Percentiles rank a stretch among this genome's conserved stretches.
These are phyloP conservation scores for Speoplatyrhinus poulsoni DNA, from an alignment of 2,113 vertebrate genomes.

Conservation along the genomic window DNA sequence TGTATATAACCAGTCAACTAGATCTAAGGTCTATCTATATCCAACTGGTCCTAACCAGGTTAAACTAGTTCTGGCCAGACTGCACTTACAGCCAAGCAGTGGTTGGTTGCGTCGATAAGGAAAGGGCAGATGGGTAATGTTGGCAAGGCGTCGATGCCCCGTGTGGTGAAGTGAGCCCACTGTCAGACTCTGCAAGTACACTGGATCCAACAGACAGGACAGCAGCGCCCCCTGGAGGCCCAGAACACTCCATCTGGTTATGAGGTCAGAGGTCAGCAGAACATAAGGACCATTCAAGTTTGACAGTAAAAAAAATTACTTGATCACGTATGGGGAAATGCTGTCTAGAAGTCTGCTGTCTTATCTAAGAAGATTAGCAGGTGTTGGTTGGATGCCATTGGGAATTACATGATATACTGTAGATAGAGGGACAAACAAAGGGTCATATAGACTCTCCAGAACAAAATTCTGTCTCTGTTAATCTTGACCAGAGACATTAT, in stretches of 20 bases:
- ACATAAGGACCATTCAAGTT: too few relatives aligned
- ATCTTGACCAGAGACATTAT: too few relatives aligned
- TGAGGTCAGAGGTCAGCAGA: background rate
- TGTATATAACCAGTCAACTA: too few relatives aligned
- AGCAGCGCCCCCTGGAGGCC: slow-evolving; percentile 93
- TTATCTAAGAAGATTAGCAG: too few relatives aligned
- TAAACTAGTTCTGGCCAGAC: background rate
- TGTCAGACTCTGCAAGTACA: slow-evolving; percentile 90
- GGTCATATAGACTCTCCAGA: background rate
- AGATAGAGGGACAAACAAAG: background rate
- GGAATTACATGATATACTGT: background rate
- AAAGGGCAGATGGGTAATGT: slow-evolving; percentile 79
- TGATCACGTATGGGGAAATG: too few relatives aligned
- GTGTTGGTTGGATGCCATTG: background rate
- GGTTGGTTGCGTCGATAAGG: slow-evolving; percentile 85
- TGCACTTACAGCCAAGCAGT: slow-evolving; percentile 87
- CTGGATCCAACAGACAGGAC: slow-evolving; percentile 89
- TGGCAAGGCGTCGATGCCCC: slow-evolving; percentile 85
- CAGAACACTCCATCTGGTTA: slow-evolving; percentile 87
- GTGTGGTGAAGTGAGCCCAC: slow-evolving; percentile 90
- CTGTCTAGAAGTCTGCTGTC: background rate
- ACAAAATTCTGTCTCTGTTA: background rate
- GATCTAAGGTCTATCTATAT: too few relatives aligned
- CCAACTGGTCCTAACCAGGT: background rate
- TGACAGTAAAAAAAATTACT: too few relatives aligned